Percentiles rank a stretch among this genome's conserved stretches.
These are phyloP conservation scores for Diachasmimorpha longicaudata DNA, from an alignment of 1,140 invertebrate species.

Conservation along the genomic window DNA sequence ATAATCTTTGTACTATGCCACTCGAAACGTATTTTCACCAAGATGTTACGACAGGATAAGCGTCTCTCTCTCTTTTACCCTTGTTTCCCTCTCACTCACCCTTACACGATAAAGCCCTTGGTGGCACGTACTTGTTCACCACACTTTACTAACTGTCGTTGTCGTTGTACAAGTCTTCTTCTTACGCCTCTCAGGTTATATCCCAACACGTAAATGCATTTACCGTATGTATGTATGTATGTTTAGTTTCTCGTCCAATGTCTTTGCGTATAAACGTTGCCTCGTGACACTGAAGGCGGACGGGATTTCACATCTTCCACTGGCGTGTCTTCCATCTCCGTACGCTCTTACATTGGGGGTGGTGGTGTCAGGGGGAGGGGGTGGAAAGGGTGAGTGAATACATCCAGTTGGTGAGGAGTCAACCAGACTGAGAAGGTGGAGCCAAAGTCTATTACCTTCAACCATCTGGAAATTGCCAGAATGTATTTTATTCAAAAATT, in stretches of 20 bases:
- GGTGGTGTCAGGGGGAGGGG: too few species aligned
- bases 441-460: background rate
- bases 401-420: slow-evolving; percentile 8
- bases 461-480: background rate
- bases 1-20: slow-evolving; percentile 28
- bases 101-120: background rate
- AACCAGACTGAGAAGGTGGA: background rate
- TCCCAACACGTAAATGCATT: slow-evolving; percentile 4
- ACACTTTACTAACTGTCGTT: slow-evolving; percentile 9
- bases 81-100: background rate
- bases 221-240: background rate
- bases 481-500: background rate
- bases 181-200: background rate
- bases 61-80: background rate
- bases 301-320: slow-evolving; percentile 16
- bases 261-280: background rate
- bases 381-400: background rate
- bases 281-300: background rate
- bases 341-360: too few species aligned
- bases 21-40: slow-evolving; percentile 26
- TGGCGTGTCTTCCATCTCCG: background rate
- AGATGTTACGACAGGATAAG: slow-evolving; percentile 29
- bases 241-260: slow-evolving; percentile 7
- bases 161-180: slow-evolving; percentile 1
- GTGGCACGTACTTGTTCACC: slow-evolving; percentile 15